Percentiles rank a stretch among this genome's conserved stretches.
These are phyloP conservation scores for Oxygymnocypris stewartii DNA, from an alignment of 2,113 vertebrate genomes.

Conservation along the genomic window DNA sequence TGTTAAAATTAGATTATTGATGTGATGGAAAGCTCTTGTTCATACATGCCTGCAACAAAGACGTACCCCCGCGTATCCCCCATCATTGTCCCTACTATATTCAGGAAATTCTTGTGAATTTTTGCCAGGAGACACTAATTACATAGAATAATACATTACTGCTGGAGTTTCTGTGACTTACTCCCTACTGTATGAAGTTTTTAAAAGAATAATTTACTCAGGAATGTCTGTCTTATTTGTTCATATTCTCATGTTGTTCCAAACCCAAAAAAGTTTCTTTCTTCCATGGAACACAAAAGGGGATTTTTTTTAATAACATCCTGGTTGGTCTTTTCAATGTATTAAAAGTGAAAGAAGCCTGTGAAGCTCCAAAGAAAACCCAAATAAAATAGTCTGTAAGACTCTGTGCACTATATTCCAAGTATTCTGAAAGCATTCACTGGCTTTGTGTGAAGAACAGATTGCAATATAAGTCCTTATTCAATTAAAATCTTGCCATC, in stretches of 20 bases:
- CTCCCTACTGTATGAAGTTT: background rate
- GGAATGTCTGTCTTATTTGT: background rate
- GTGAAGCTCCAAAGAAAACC: background rate
- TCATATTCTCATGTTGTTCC: background rate
- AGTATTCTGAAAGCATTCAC: background rate
- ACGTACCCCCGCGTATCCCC: background rate
- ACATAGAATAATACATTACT: constrained; percentile 26
- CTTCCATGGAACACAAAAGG: constrained; percentile 7
- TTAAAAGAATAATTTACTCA: background rate
- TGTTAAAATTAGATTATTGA: constrained; percentile 24
- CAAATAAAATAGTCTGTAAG: background rate
- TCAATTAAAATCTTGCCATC: background rate
- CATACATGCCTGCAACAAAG: constrained; percentile 34
- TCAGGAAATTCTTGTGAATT: constrained; percentile 5
- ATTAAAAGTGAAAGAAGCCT: background rate
- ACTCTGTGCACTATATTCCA: background rate
- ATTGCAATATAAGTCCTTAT: background rate
- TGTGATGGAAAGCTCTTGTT: constrained; percentile 27
- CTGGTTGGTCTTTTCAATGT: background rate
- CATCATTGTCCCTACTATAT: background rate
- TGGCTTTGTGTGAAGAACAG: background rate
- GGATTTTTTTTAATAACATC: background rate
- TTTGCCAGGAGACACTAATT: background rate
- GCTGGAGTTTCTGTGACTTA: background rate
- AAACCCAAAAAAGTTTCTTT: background rate